Evolutionary conservation across 2,113 vertebrate species (phyloP).

Genomic region (Octodon degus): DNA sequence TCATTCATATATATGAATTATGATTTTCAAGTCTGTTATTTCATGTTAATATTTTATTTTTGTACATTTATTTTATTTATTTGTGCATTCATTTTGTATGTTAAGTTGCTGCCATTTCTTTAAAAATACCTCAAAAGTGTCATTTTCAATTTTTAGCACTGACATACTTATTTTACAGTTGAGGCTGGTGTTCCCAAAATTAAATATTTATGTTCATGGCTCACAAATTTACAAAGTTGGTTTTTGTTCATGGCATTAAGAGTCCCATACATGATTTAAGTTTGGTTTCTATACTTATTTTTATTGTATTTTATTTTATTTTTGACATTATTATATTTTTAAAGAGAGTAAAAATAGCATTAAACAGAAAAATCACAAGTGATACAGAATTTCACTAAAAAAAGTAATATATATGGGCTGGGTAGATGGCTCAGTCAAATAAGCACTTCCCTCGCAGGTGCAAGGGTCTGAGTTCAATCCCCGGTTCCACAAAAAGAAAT

Average conservation of each 20-base stretch:
- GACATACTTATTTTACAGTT: not conserved
- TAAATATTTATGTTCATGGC: not conserved
- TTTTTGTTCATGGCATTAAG: constrained; percentile 6
- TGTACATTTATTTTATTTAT: not conserved
- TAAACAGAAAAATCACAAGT: not conserved
- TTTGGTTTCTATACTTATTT: not conserved
- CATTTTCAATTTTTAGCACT: constrained; percentile 9
- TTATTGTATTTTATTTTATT: not conserved
- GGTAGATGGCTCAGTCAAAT: no score
- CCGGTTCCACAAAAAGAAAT: no score
- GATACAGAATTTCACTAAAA: no score
- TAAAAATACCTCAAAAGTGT: not conserved
- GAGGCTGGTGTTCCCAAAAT: not conserved
- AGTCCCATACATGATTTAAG: not conserved
- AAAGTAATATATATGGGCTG: no score
- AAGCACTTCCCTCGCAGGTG: no score
- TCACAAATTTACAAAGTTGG: not conserved
- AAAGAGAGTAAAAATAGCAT: no score
- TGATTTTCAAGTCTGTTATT: not conserved
- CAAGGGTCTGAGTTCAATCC: no score
- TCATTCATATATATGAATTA: not conserved
- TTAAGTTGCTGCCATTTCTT: not conserved
- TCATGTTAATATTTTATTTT: not conserved
- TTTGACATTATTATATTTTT: no score
- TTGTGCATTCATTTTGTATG: not conserved